These are phyloP conservation scores for Dendrolimus houi DNA, from an alignment of 2,888 invertebrate species.

Conservation along the genomic window DNA sequence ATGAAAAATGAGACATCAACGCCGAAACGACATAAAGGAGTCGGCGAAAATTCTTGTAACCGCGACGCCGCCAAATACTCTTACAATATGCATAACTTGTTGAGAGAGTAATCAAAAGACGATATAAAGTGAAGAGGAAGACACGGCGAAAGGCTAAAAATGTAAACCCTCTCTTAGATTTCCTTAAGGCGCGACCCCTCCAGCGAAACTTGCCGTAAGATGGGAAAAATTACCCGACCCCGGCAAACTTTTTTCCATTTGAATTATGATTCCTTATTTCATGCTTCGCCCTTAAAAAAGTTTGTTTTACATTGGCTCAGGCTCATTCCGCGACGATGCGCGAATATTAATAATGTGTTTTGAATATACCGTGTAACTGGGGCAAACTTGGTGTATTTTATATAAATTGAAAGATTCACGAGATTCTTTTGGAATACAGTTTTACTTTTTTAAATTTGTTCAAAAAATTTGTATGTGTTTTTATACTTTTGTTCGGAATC, in stretches of 20 bases:
- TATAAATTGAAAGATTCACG: neutral
- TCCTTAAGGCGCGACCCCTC: constrained; percentile 59
- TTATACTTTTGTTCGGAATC: no score
- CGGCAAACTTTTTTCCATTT: constrained; percentile 73
- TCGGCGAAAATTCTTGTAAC: constrained; percentile 57
- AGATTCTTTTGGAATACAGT: neutral
- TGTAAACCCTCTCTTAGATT: constrained; percentile 72
- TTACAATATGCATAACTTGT: constrained; percentile 75
- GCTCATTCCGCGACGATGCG: constrained; percentile 49
- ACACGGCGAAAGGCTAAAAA: constrained; percentile 74
- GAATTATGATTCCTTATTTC: constrained; percentile 76
- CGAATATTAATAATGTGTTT: constrained; percentile 50
- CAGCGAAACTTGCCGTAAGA: constrained; percentile 67
- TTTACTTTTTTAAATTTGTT: neutral
- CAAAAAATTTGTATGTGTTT: no score
- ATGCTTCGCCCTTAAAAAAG: constrained; percentile 57
- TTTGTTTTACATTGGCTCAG: constrained; percentile 60
- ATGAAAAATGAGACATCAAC: constrained; percentile 58
- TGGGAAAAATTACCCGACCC: constrained; percentile 71
- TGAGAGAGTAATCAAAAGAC: constrained; percentile 76
- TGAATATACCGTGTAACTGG: constrained; percentile 11
- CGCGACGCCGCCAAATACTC: constrained; percentile 48
- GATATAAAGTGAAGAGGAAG: constrained; percentile 72
- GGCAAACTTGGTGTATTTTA: constrained; percentile 3
- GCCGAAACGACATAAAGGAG: constrained; percentile 47